A percentile compares a stretch with the other conserved stretches of the same genome.
Conservation (phyloP, 2,797 vertebrate genomes). For the Muscicapa comitata region DNA sequence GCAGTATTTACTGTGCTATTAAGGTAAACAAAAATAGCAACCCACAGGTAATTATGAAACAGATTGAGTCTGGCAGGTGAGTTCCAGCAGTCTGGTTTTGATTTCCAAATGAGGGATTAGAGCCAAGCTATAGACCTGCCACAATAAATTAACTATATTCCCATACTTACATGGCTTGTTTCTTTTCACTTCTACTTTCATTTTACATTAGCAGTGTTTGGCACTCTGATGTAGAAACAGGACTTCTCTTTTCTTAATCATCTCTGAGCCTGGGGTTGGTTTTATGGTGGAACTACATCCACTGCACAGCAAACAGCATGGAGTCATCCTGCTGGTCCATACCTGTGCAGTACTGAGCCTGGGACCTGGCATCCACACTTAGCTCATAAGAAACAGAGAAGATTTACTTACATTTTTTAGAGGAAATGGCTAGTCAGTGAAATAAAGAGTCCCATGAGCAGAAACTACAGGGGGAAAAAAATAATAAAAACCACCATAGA, state of each 20-base stretch:
- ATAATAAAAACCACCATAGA: not conserved
- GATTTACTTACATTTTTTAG: not conserved
- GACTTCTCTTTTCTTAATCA: not conserved
- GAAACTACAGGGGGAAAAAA: not conserved
- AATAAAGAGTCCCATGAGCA: not conserved
- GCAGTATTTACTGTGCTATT: slow-evolving; percentile 46
- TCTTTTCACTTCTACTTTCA: slow-evolving; percentile 64
- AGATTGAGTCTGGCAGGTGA: slow-evolving; percentile 66
- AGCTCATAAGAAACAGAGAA: not conserved
- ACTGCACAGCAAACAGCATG: not conserved
- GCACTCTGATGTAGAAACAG: not conserved
- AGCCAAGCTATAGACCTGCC: slow-evolving; percentile 42
- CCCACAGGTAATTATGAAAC: slow-evolving; percentile 52
- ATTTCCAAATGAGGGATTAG: slow-evolving; percentile 50
- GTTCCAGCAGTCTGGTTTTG: slow-evolving; percentile 65
- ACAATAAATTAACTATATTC: slow-evolving; percentile 57
- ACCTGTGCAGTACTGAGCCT: not conserved
- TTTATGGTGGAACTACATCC: not conserved
- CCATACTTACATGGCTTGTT: slow-evolving; percentile 5
- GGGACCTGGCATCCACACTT: not conserved
- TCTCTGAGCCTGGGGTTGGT: not conserved
- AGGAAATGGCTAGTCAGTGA: not conserved
- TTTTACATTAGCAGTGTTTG: slow-evolving; percentile 62
- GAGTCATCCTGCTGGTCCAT: not conserved
- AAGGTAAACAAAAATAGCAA: slow-evolving; percentile 70